Evolutionary conservation across 2,113 vertebrate genomes (phyloP).

Genomic region (Accipiter virgatus): DNA sequence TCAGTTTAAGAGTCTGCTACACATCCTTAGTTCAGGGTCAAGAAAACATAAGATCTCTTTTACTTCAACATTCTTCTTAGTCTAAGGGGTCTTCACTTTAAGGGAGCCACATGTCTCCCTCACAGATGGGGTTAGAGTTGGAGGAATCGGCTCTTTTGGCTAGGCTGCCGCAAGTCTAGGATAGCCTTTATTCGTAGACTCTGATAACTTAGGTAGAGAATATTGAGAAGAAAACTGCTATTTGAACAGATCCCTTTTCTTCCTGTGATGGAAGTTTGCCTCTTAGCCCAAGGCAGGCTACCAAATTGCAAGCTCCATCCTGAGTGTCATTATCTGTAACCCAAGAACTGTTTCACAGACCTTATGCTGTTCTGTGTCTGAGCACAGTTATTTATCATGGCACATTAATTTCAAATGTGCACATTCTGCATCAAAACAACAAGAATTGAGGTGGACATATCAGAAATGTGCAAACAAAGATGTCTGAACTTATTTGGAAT

Average conservation of each 20-base stretch:
- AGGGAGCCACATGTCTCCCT: neutral
- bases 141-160: neutral
- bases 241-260: neutral
- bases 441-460: neutral
- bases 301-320: neutral
- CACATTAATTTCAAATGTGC: neutral
- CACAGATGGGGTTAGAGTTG: neutral
- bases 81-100: neutral
- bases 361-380: neutral
- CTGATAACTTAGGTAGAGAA: neutral
- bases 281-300: neutral
- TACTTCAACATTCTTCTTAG: neutral
- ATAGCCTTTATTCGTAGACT: neutral
- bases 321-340: neutral
- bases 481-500: neutral
- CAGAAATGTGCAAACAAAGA: neutral
- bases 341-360: neutral
- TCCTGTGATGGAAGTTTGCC: neutral
- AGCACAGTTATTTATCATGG: neutral
- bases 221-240: neutral
- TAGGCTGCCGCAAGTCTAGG: neutral
- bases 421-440: neutral
- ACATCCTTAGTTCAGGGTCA: neutral
- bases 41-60: neutral
- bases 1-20: neutral